These are phyloP conservation scores for Adoxophyes honmai DNA, from an alignment of 1,140 invertebrate species.

Conservation along the genomic window DNA sequence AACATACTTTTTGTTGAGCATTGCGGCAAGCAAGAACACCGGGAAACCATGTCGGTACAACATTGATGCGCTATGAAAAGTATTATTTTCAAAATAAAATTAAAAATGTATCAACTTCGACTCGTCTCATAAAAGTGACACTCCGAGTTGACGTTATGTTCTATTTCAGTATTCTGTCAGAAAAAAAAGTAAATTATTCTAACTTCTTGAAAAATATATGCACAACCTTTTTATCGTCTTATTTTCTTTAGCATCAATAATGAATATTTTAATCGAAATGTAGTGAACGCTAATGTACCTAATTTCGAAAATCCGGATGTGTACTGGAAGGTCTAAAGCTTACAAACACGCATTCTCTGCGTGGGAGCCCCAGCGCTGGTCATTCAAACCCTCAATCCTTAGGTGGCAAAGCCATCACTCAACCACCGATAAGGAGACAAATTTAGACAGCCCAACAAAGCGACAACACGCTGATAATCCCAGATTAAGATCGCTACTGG, in stretches of 20 bases:
- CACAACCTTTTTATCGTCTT: no score
- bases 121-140: no score
- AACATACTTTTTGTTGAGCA: constrained; percentile 12
- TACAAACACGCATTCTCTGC: constrained; percentile 32
- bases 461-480: constrained; percentile 53
- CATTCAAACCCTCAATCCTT: constrained; percentile 45
- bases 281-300: no score
- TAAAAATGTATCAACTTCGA: no score
- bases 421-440: constrained; percentile 24
- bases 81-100: no score
- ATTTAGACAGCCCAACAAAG: constrained; percentile 55
- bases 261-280: no score
- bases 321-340: constrained; percentile 33
- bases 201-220: no score
- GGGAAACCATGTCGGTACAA: constrained; percentile 7
- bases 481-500: constrained; percentile 67
- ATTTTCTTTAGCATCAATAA: no score
- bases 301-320: constrained; percentile 37
- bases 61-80: background rate
- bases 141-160: no score
- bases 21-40: background rate
- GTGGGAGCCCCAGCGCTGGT: constrained; percentile 45
- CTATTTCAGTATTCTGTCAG: no score
- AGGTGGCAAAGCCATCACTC: constrained; percentile 49
- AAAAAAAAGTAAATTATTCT: no score